These are phyloP conservation scores for Calliopum simillimum DNA, from an alignment of 2,888 invertebrate genomes.

Conservation along the genomic window DNA sequence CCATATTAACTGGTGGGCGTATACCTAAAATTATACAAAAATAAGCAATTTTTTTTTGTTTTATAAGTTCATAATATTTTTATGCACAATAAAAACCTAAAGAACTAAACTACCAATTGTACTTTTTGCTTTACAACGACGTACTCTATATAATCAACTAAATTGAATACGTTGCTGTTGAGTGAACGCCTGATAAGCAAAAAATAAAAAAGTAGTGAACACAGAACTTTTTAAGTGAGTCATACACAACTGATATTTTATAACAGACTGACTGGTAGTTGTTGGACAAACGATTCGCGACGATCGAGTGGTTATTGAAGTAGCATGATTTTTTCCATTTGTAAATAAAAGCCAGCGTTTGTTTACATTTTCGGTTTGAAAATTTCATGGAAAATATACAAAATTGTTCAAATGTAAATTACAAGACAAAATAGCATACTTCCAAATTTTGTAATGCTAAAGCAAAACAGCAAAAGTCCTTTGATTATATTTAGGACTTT, in stretches of 20 bases:
- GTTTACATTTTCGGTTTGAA: background rate
- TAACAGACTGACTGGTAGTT: background rate
- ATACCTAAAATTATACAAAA: conserved; percentile 50
- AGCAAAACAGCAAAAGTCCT: too few relatives aligned
- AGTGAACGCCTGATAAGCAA: too few relatives aligned
- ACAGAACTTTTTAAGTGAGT: conserved; percentile 19
- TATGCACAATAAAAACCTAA: conserved; percentile 20
- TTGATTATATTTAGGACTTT: too few relatives aligned
- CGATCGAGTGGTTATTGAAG: conserved; percentile 14
- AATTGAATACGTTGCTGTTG: conserved; percentile 1
- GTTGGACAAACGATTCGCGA: background rate
- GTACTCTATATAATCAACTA: conserved; percentile 33
- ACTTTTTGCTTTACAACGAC: conserved; percentile 26
- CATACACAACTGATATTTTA: conserved; percentile 19
- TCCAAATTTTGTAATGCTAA: too few relatives aligned
- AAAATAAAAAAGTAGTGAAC: too few relatives aligned
- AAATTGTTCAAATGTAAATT: too few relatives aligned
- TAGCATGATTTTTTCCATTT: conserved; percentile 10
- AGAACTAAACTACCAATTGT: conserved; percentile 31
- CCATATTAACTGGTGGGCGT: conserved; percentile 64
- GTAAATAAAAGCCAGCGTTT: conserved; percentile 19
- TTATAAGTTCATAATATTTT: background rate
- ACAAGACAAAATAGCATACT: too few relatives aligned
- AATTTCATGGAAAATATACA: too few relatives aligned
- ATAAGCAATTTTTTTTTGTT: background rate